Evolutionary conservation across 37 sponge, comb jelly and placozoan species (phyloP).

Genomic region (Ephydatia muelleri): DNA sequence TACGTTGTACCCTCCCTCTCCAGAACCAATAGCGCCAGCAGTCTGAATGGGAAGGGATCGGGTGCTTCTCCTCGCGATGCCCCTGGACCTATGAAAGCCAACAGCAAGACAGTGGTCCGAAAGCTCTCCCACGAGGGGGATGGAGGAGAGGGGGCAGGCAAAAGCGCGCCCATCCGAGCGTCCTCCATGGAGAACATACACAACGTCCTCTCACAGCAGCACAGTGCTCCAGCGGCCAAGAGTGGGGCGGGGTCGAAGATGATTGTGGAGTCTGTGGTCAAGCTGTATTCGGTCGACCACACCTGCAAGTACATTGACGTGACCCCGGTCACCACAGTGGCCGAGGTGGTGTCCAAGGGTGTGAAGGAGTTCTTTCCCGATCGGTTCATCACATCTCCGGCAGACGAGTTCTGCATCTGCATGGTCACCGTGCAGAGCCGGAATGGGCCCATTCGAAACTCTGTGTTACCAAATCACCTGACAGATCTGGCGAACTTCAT

Average conservation of each 20-base stretch:
- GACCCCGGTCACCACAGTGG: conserved; percentile 63
- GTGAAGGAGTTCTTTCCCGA: conserved; percentile 80
- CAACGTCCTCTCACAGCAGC: not conserved
- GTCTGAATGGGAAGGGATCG: not conserved
- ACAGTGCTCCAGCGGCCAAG: not conserved
- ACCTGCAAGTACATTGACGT: conserved; percentile 68
- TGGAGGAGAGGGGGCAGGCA: not conserved
- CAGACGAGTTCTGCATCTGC: conserved; percentile 67
- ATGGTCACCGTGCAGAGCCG: conserved; percentile 72
- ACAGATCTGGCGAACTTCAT: conserved; percentile 69
- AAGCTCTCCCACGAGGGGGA: conserved; percentile 38
- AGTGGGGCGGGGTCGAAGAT: not conserved
- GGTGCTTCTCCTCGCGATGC: not conserved
- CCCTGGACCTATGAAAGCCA: conserved; percentile 52
- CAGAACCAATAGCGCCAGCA: not conserved
- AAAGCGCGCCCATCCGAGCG: conserved; percentile 24
- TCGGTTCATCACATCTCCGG: conserved; percentile 40
- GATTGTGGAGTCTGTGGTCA: conserved; percentile 67
- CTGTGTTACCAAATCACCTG: conserved; percentile 62
- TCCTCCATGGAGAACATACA: conserved; percentile 59
- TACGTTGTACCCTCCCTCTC: not conserved
- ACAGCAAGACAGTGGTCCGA: conserved; percentile 6
- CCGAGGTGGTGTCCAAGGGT: conserved; percentile 54
- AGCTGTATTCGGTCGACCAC: conserved; percentile 78
- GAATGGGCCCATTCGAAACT: conserved; percentile 75